A percentile compares a stretch with the other conserved stretches of the same genome.
Evolutionary conservation across 2,113 vertebrate genomes (phyloP).

Genomic region (Columba livia): DNA sequence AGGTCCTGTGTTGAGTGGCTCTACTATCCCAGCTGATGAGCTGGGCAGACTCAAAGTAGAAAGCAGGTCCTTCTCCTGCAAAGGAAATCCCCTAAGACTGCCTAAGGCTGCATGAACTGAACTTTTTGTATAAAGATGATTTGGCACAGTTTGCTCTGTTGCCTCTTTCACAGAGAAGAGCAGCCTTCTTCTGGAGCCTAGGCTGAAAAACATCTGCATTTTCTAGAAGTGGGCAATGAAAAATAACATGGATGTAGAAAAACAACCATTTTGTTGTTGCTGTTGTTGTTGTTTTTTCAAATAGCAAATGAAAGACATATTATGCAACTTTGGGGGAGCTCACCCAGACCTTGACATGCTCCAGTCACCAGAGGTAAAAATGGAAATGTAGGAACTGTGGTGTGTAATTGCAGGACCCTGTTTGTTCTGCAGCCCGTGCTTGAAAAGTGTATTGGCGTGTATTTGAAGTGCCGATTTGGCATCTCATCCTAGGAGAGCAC

Average conservation of each 20-base stretch:
- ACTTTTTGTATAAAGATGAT: neutral
- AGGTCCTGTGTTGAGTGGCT: neutral
- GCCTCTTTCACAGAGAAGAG: neutral
- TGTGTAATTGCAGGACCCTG: neutral
- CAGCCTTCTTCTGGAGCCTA: neutral
- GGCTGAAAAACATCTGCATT: neutral
- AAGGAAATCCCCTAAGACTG: neutral
- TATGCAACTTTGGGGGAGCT: neutral
- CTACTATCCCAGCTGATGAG: neutral
- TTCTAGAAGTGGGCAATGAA: neutral
- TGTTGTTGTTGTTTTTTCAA: neutral
- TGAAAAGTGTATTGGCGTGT: neutral
- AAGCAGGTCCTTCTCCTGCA: neutral
- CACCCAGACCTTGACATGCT: neutral
- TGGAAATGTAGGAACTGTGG: neutral
- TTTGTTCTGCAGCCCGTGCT: neutral
- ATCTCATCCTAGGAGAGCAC: neutral
- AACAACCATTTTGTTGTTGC: neutral
- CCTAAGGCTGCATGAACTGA: neutral
- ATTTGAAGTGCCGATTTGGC: conserved; percentile 20
- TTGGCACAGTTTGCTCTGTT: neutral
- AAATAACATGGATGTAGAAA: neutral
- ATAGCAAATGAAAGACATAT: neutral
- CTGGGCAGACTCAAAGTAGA: neutral
- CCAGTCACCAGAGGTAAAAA: neutral